Conservation (phyloP, 2,797 vertebrate species). For the Diplodus sargus region DNA sequence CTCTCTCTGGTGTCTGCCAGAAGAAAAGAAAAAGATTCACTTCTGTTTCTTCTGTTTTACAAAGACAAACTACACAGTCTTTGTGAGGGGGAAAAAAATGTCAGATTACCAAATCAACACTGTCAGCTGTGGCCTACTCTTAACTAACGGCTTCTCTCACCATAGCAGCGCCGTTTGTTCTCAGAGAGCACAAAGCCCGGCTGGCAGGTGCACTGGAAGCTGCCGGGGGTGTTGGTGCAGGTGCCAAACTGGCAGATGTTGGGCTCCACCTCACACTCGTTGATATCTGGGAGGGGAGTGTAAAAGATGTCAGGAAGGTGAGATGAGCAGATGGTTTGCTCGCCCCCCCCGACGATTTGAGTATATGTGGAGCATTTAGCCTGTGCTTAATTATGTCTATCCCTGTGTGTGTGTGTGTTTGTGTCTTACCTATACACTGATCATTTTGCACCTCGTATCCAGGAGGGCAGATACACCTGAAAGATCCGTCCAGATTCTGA, state of each 20-base stretch:
- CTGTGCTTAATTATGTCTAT: background rate
- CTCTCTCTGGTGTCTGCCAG: conserved; percentile 91
- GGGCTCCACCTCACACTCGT: conserved; percentile 92
- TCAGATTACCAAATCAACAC: conserved; percentile 2
- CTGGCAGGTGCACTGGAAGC: conserved; percentile 93
- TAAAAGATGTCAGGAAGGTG: background rate
- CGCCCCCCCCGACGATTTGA: background rate
- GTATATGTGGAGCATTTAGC: background rate
- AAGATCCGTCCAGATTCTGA: conserved; percentile 95
- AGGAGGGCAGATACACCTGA: conserved; percentile 93
- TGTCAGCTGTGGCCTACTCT: background rate
- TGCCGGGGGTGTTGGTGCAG: conserved; percentile 93
- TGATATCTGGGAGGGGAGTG: conserved; percentile 86
- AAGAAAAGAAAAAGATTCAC: background rate
- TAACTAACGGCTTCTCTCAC: conserved; percentile 80
- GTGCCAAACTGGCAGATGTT: conserved; percentile 93
- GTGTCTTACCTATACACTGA: conserved; percentile 90
- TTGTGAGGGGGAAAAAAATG: background rate
- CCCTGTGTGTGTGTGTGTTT: conserved; percentile 6
- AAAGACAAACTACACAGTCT: background rate
- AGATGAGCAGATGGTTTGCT: conserved; percentile 25
- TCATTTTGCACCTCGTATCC: conserved; percentile 94
- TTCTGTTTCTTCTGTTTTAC: background rate
- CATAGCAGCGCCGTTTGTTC: conserved; percentile 91
- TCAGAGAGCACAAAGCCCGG: conserved; percentile 93